Conservation (phyloP, 2,113 vertebrate species). For the Tachuris rubrigastra region DNA sequence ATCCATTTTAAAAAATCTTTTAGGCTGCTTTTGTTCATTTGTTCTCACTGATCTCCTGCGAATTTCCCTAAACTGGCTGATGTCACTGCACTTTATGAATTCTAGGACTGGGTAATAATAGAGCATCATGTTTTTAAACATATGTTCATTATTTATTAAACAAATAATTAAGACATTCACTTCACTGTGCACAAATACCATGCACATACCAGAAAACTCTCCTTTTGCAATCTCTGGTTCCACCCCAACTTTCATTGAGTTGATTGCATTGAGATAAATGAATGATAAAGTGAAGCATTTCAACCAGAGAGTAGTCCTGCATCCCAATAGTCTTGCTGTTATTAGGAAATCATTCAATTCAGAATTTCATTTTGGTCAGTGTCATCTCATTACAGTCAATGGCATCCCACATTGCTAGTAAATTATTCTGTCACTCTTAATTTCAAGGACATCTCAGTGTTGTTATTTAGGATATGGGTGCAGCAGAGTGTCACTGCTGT, state of each 20-base stretch:
- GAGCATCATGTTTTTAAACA: background rate
- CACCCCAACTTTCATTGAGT: background rate
- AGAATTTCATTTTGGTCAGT: constrained; percentile 45
- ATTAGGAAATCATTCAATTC: constrained; percentile 43
- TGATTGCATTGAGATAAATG: background rate
- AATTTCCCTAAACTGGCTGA: background rate
- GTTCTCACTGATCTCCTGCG: background rate
- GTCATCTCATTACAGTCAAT: constrained; percentile 53
- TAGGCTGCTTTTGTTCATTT: background rate
- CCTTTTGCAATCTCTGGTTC: background rate
- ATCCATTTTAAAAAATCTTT: background rate
- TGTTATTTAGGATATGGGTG: background rate
- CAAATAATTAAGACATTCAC: background rate
- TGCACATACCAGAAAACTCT: background rate
- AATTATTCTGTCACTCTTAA: constrained; percentile 55
- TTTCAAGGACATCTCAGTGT: constrained; percentile 10
- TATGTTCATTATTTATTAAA: background rate
- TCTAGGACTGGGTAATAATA: background rate
- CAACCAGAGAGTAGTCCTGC: background rate
- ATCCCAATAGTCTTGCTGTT: background rate
- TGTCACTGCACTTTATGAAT: background rate
- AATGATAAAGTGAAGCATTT: background rate
- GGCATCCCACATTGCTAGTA: background rate
- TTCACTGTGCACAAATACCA: background rate
- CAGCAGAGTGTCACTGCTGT: background rate